Conservation (phyloP, 2,888 invertebrate species). For the Cryptocephalus primarius region DNA sequence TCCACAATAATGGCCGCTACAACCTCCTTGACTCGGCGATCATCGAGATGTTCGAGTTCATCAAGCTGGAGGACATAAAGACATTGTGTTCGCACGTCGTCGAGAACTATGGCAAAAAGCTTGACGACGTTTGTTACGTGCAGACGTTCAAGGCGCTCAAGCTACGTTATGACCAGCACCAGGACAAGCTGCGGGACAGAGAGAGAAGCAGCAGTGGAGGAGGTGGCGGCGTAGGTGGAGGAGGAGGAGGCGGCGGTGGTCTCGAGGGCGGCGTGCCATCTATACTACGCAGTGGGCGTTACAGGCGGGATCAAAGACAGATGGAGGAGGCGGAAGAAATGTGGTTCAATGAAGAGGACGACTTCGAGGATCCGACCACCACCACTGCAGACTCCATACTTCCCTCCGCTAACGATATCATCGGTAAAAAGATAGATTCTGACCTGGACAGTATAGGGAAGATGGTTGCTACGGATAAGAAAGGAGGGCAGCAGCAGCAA, state of each 20-base stretch:
- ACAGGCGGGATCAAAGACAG: conserved; percentile 83
- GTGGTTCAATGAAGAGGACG: conserved; percentile 98
- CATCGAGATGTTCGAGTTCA: conserved; percentile 98
- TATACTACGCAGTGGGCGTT: conserved; percentile 68
- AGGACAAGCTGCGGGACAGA: conserved; percentile 80
- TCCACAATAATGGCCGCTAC: conserved; percentile 94
- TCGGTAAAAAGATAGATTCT: conserved; percentile 46
- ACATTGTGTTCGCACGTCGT: conserved; percentile 86
- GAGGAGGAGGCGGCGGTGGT: no score
- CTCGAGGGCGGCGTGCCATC: conserved; percentile 54
- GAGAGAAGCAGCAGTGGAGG: conserved; percentile 63
- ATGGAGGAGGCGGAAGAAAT: conserved; percentile 97
- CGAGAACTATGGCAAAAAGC: conserved; percentile 88
- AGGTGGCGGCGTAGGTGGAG: conserved; percentile 56
- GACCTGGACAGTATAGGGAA: conserved; percentile 45
- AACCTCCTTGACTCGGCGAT: conserved; percentile 98
- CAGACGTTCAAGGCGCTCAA: conserved; percentile 94
- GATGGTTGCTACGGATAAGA: conserved; percentile 24
- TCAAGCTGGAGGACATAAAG: conserved; percentile 87
- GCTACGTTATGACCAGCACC: conserved; percentile 81
- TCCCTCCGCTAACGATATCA: conserved; percentile 41
- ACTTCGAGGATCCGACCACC: conserved; percentile 57
- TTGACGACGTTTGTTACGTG: conserved; percentile 94
- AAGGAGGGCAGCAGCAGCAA: conserved; percentile 7
- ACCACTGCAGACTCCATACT: conserved; percentile 46